Conservation (phyloP, 2,888 invertebrate genomes). For the Fragum whitleyi region DNA sequence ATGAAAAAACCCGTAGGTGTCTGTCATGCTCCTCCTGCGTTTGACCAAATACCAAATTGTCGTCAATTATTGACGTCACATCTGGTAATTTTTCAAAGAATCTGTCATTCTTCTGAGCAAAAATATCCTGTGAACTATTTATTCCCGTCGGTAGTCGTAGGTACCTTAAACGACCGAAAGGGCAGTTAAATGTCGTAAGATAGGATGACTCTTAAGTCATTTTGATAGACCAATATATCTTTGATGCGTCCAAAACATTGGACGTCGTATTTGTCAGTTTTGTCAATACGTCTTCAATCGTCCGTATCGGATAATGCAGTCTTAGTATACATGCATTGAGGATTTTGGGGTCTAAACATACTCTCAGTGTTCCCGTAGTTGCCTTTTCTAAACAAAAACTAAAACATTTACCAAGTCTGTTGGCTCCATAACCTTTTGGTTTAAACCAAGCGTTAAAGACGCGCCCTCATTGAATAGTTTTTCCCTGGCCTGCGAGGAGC, state of each 20-base stretch:
- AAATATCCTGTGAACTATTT: slow-evolving; percentile 54
- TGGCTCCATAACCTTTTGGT: no score
- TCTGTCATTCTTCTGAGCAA: slow-evolving; percentile 55
- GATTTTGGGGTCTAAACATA: no score
- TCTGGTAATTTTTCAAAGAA: slow-evolving; percentile 1
- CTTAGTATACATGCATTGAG: no score
- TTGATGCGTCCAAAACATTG: slow-evolving; percentile 25
- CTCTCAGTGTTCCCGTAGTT: no score
- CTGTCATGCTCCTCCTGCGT: slow-evolving; percentile 23
- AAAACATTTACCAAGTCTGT: no score
- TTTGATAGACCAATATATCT: slow-evolving; percentile 46
- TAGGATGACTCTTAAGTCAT: slow-evolving; percentile 41
- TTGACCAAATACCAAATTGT: background rate
- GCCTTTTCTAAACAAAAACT: no score
- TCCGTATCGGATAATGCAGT: no score
- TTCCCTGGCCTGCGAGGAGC: background rate
- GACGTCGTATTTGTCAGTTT: slow-evolving; percentile 32
- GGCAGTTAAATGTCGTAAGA: slow-evolving; percentile 45
- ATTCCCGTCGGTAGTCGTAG: slow-evolving; percentile 64
- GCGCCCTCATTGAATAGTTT: background rate
- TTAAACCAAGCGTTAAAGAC: background rate
- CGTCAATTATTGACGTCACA: slow-evolving; percentile 22
- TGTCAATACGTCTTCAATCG: no score
- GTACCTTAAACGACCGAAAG: slow-evolving; percentile 37
- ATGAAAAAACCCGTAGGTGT: background rate